These are phyloP conservation scores for Chrosomus eos DNA, from an alignment of 2,797 vertebrate species.

Conservation along the genomic window DNA sequence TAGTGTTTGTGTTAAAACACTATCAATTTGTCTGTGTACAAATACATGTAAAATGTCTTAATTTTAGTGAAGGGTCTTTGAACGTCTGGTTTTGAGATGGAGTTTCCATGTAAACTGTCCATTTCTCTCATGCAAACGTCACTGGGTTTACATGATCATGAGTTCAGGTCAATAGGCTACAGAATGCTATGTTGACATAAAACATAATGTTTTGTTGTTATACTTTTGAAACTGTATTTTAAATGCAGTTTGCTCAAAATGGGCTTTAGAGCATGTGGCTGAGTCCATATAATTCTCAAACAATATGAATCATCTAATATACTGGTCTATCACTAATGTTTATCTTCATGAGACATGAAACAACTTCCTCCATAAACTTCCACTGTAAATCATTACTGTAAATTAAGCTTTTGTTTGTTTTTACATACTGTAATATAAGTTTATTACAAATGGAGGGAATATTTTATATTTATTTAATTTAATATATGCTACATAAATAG, in stretches of 20 bases:
- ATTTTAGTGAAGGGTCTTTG: not conserved
- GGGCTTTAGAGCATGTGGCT: not conserved
- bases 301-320: not conserved
- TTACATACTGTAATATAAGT: not conserved
- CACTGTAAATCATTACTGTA: not conserved
- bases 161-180: not conserved
- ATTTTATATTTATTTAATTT: not conserved
- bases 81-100: not conserved
- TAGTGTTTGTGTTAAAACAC: not conserved
- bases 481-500: not conserved
- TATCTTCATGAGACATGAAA: not conserved
- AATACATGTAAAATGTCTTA: not conserved
- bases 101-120: not conserved
- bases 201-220: not conserved
- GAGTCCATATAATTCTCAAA: not conserved
- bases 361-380: not conserved
- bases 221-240: not conserved
- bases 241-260: not conserved
- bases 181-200: not conserved
- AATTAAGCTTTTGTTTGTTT: not conserved
- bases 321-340: not conserved
- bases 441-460: not conserved
- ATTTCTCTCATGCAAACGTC: not conserved
- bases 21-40: not conserved
- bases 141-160: not conserved